Evolutionary conservation across 2,888 invertebrate species (phyloP), one percentile per base, ranked within the genome.

Genomic region (Hemistola chrysoprasaria): DNA sequence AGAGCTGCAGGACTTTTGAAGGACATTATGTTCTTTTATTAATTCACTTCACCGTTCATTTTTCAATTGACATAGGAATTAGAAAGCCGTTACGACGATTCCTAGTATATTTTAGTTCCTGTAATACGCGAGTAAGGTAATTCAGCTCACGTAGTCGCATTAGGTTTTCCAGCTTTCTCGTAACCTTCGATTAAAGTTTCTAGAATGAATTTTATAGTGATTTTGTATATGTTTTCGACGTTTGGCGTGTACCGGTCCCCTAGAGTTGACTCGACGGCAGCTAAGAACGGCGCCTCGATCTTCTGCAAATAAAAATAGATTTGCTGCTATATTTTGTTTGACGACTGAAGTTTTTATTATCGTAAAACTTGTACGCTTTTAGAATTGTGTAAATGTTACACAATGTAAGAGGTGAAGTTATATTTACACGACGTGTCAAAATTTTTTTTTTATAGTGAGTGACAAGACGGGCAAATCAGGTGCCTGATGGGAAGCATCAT

Each of bases 241-340:
- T 97, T 96, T 49, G 95, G 95, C 31, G 97, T 96, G 88, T 95
- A 97, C 34, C 97, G 92, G 69, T 97, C 97, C 1, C 95, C 96
- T 39, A 97, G 89, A 0, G 97, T 97, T 45, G 93, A 90, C 71
- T 95, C 93, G 35, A 97, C 97, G 0, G 97, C 95, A 46, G 94
- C 92, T 70, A 97, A 90, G 86, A 97, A 97, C 4, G 97, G 97
- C 53, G 93, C 91, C 78, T 97, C 96, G 62, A 97, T 96, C 93
- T 93, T 95, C 97, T 97, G 93, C 53, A 66, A 49, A 53, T 40
- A 42, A 40, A 44, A 53, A 53, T 52, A 50, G 47, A 42, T 32
- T n/a, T n/a, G n/a, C n/a, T 50, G 47, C 40, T 47, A 51, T 44
- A 47, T 45, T 45, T 40, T 44, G 27, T 47, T 53, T 50, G 27